Conservation (phyloP, 1,140 invertebrate genomes). For the Diabrotica undecimpunctata region DNA sequence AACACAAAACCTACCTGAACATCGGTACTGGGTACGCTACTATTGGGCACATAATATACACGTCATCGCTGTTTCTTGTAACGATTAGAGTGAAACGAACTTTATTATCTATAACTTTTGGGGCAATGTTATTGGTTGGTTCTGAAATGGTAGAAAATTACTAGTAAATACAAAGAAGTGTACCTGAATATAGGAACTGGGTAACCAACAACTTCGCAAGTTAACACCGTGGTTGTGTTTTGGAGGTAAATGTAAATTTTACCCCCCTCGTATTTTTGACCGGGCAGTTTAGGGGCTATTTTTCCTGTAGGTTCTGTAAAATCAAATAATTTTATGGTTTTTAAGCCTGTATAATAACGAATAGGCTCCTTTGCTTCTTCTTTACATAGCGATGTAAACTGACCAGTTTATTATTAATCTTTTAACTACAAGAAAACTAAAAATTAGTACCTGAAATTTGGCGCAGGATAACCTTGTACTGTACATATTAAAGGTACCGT, state of each 20-base stretch:
- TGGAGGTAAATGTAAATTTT: slow-evolving; percentile 58
- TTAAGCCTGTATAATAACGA: slow-evolving; percentile 19
- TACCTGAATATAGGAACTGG: slow-evolving; percentile 59
- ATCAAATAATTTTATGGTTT: slow-evolving; percentile 14
- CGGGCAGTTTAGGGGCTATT: slow-evolving; percentile 61
- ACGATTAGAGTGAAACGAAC: slow-evolving; percentile 38
- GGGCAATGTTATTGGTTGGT: slow-evolving; percentile 64
- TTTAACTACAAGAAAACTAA: no score
- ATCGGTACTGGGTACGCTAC: slow-evolving; percentile 62
- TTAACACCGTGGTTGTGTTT: slow-evolving; percentile 47
- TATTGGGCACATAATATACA: slow-evolving; percentile 60
- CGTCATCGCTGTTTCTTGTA: slow-evolving; percentile 41
- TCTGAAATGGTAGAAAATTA: slow-evolving; percentile 54
- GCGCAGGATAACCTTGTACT: slow-evolving; percentile 57
- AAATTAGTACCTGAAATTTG: slow-evolving; percentile 56
- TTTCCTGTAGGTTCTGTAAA: slow-evolving; percentile 64
- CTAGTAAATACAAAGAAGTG: neutral
- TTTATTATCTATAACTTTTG: slow-evolving; percentile 42
- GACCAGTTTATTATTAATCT: neutral
- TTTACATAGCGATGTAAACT: no score
- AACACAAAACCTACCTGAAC: slow-evolving; percentile 55
- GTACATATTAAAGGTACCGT: slow-evolving; percentile 41
- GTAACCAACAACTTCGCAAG: slow-evolving; percentile 57
- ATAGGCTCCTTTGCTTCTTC: no score
- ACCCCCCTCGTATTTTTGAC: slow-evolving; percentile 58